Evolutionary conservation across 2,113 vertebrate genomes (phyloP).

Genomic region (Apteryx mantelli): DNA sequence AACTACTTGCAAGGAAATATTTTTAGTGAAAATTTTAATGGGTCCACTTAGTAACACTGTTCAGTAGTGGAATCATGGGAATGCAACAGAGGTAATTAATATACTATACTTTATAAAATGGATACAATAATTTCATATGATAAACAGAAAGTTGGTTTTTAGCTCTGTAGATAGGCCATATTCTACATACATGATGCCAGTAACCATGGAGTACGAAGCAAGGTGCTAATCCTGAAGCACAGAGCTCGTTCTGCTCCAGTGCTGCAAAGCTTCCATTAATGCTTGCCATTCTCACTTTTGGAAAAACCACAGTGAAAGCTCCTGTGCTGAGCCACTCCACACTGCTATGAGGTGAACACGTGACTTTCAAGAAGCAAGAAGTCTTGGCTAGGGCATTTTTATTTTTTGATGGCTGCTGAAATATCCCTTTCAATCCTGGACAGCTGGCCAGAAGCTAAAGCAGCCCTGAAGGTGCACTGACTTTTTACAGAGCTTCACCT

Average conservation of each 20-base stretch:
- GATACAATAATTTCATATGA: background rate
- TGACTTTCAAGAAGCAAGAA: background rate
- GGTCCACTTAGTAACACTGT: background rate
- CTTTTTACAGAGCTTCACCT: background rate
- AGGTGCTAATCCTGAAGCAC: background rate
- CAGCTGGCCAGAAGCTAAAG: background rate
- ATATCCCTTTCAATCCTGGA: background rate
- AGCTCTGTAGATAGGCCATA: background rate
- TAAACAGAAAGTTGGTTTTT: background rate
- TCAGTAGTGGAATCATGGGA: background rate
- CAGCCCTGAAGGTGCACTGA: background rate
- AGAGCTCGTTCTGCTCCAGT: background rate
- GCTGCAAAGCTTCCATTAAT: background rate
- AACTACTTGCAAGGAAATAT: background rate
- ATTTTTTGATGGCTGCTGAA: background rate
- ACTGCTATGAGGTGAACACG: background rate
- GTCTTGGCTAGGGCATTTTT: background rate
- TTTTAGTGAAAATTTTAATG: background rate
- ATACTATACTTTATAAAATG: background rate
- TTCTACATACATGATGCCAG: background rate
- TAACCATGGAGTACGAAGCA: background rate
- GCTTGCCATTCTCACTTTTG: no score
- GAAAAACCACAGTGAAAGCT: background rate
- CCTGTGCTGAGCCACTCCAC: accelerated
- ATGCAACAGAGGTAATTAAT: background rate